These are phyloP conservation scores for Caradrina clavipalpis DNA, from an alignment of 2,888 invertebrate genomes.

Conservation along the genomic window DNA sequence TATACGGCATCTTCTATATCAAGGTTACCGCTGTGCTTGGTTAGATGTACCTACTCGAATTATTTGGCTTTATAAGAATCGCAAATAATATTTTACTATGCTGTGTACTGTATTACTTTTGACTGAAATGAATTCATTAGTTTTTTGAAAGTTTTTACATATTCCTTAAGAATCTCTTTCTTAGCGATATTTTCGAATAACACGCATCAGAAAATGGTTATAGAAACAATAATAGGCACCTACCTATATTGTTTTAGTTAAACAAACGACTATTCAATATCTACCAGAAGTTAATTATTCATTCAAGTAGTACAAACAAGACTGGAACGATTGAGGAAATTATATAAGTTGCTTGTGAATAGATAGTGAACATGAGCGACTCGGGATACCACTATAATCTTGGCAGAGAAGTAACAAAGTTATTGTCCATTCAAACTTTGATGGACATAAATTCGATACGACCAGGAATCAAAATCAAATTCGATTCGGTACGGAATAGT, in stretches of 20 bases:
- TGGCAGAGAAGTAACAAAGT: conserved; percentile 76
- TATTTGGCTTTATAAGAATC: not conserved
- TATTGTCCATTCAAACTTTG: conserved; percentile 79
- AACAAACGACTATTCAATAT: conserved; percentile 15
- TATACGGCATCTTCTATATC: conserved; percentile 34
- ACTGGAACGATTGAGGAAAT: conserved; percentile 44
- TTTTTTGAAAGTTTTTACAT: not conserved
- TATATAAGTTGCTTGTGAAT: conserved; percentile 55
- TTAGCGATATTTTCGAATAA: conserved; percentile 1
- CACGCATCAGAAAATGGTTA: not conserved
- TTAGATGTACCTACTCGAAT: not conserved
- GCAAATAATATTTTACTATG: not conserved
- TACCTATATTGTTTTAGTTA: conserved; percentile 23
- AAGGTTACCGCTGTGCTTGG: conserved; percentile 25
- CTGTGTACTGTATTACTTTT: not conserved
- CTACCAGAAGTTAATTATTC: conserved; percentile 42
- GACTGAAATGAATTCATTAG: not conserved
- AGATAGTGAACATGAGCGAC: conserved; percentile 61
- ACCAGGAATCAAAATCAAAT: conserved; percentile 75
- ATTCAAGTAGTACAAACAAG: conserved; percentile 39
- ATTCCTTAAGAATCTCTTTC: not conserved
- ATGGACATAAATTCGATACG: conserved; percentile 76
- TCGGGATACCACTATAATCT: conserved; percentile 68
- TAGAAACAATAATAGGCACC: conserved; percentile 14
- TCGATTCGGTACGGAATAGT: conserved; percentile 69